Evolutionary conservation across 2,113 vertebrate genomes (phyloP).

Genomic region (Hymenochirus boettgeri): DNA sequence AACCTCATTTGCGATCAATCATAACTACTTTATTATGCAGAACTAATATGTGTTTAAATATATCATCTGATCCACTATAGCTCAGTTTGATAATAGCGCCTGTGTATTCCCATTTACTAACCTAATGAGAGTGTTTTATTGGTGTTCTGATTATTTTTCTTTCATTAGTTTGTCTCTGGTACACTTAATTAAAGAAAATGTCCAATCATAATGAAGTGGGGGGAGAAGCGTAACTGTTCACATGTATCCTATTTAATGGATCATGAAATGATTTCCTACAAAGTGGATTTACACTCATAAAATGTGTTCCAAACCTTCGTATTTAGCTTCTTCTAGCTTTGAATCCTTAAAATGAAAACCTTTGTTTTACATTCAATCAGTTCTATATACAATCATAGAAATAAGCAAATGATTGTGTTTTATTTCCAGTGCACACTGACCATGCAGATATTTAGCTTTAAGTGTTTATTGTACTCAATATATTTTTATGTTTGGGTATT

Average conservation of each 20-base stretch:
- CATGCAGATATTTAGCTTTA: too few species aligned
- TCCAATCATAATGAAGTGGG: slow-evolving; percentile 20
- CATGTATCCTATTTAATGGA: slow-evolving; percentile 25
- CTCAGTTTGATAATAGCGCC: slow-evolving; percentile 8
- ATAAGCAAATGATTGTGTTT: too few species aligned
- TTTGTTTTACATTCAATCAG: slow-evolving; percentile 8
- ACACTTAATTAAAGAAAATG: slow-evolving; percentile 31
- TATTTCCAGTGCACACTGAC: too few species aligned
- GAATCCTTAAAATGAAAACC: not conserved
- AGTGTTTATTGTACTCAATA: too few species aligned
- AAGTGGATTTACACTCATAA: slow-evolving; percentile 15
- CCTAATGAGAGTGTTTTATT: slow-evolving; percentile 17
- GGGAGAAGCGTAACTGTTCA: slow-evolving; percentile 5
- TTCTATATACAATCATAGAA: too few species aligned
- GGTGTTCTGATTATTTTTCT: not conserved
- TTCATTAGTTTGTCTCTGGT: slow-evolving; percentile 23
- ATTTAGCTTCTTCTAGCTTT: not conserved
- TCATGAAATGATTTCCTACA: slow-evolving; percentile 26
- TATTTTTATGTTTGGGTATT: not conserved
- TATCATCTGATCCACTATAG: slow-evolving; percentile 1
- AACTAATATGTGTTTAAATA: not conserved
- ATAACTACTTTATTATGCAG: not conserved
- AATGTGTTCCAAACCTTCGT: slow-evolving; percentile 12
- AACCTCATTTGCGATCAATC: too few species aligned
- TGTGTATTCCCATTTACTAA: not conserved